Percentiles rank a stretch among this genome's conserved stretches.
Conservation (phyloP, 2,797 vertebrate species). For the Parotocinclus haroldoi region DNA sequence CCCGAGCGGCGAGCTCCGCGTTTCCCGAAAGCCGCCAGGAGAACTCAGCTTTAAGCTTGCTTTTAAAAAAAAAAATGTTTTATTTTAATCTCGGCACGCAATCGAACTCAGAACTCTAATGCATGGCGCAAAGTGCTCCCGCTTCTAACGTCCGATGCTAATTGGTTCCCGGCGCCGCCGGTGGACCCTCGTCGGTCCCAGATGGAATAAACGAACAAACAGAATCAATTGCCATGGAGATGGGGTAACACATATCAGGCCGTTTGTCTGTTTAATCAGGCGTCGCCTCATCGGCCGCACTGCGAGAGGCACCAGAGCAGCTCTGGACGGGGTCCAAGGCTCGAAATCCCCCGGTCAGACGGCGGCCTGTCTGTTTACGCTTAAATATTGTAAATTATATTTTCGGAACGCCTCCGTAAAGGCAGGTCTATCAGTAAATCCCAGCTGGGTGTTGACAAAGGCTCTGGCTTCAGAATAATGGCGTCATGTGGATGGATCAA, state of each 20-base stretch:
- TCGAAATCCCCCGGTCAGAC: no score
- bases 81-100: conserved; percentile 53
- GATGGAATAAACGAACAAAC: conserved; percentile 39
- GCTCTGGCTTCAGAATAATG: no score
- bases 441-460: no score
- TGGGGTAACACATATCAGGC: conserved; percentile 52
- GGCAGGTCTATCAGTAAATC: no score
- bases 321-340: conserved; percentile 36
- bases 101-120: background rate
- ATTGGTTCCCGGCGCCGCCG: background rate
- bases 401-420: no score
- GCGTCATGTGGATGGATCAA: no score
- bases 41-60: conserved; percentile 46
- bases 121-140: background rate
- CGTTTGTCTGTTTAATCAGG: conserved; percentile 57
- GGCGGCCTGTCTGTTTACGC: no score
- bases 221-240: conserved; percentile 49
- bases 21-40: conserved; percentile 40
- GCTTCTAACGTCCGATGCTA: background rate
- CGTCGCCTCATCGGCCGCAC: conserved; percentile 52
- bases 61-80: no score
- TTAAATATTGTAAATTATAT: no score
- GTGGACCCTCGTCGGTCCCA: background rate
- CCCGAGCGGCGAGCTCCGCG: conserved; percentile 52
- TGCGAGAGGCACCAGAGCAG: conserved; percentile 47